Evolutionary conservation across 2,888 invertebrate species (phyloP).

Genomic region (Polydrusus cervinus): DNA sequence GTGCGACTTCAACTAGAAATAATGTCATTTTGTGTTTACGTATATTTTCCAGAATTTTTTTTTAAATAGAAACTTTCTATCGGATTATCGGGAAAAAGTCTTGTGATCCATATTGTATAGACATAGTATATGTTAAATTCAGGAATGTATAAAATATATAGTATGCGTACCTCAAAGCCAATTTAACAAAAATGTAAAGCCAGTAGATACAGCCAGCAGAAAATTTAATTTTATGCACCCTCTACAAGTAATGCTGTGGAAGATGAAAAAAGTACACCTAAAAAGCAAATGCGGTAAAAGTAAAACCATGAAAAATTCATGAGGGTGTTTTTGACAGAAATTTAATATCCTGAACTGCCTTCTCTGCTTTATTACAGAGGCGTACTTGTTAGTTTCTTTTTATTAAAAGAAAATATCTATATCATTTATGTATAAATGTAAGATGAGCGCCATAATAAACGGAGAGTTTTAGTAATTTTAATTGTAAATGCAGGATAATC

Average conservation of each 20-base stretch:
- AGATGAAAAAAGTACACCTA: slow-evolving; percentile 48
- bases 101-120: not conserved
- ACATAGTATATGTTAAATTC: not conserved
- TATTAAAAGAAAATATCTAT: not conserved
- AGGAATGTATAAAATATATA: slow-evolving; percentile 6
- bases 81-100: not conserved
- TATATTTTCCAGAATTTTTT: too few species aligned
- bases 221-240: slow-evolving; percentile 51
- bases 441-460: too few species aligned
- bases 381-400: slow-evolving; percentile 7
- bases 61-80: too few species aligned
- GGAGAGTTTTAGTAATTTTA: too few species aligned
- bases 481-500: too few species aligned
- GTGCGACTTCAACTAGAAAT: too few species aligned
- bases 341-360: slow-evolving; percentile 46
- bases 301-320: slow-evolving; percentile 51
- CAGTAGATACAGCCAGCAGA: slow-evolving; percentile 21
- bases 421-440: too few species aligned
- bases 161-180: slow-evolving; percentile 23
- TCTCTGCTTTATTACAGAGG: slow-evolving; percentile 15
- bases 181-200: slow-evolving; percentile 34
- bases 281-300: slow-evolving; percentile 46
- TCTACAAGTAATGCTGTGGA: slow-evolving; percentile 41
- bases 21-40: too few species aligned
- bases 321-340: slow-evolving; percentile 50